These are phyloP conservation scores for Leptinotarsa juncta DNA, from an alignment of 2,888 invertebrate species.

Conservation along the genomic window DNA sequence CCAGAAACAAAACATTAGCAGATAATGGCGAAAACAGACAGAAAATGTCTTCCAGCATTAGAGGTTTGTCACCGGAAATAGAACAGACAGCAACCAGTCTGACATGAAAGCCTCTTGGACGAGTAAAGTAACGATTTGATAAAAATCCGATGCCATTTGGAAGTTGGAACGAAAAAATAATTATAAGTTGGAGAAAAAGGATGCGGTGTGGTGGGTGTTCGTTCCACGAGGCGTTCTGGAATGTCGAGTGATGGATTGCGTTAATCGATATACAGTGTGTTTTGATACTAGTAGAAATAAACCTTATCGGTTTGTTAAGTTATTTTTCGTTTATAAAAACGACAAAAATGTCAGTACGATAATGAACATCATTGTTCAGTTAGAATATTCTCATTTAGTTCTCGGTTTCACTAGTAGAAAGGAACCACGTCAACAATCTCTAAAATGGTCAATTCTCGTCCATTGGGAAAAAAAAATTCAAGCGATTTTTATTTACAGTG, in stretches of 20 bases:
- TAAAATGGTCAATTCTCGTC: too few species aligned
- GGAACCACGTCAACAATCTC: too few species aligned
- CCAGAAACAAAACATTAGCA: constrained; percentile 22
- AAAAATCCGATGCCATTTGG: constrained; percentile 32
- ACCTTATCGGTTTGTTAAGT: too few species aligned
- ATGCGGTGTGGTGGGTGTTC: background rate
- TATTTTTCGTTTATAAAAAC: too few species aligned
- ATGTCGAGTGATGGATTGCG: background rate
- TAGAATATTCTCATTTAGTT: too few species aligned
- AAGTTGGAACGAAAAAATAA: constrained; percentile 19
- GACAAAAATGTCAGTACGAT: too few species aligned
- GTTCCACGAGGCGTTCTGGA: background rate
- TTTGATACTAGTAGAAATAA: background rate
- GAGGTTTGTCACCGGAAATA: constrained; percentile 35
- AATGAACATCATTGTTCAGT: too few species aligned
- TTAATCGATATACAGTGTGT: background rate
- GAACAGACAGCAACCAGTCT: constrained; percentile 33
- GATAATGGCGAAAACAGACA: constrained; percentile 24
- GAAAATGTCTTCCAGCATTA: constrained; percentile 30
- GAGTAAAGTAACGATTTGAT: constrained; percentile 40
- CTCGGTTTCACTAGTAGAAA: too few species aligned
- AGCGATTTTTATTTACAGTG: too few species aligned
- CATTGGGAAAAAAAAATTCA: too few species aligned
- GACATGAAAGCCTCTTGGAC: constrained; percentile 36
- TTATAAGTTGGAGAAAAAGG: constrained; percentile 18